Evolutionary conservation across 2,888 invertebrate species (phyloP), one percentile per base, ranked within the genome.

Genomic region (Ophion obscuratus): DNA sequence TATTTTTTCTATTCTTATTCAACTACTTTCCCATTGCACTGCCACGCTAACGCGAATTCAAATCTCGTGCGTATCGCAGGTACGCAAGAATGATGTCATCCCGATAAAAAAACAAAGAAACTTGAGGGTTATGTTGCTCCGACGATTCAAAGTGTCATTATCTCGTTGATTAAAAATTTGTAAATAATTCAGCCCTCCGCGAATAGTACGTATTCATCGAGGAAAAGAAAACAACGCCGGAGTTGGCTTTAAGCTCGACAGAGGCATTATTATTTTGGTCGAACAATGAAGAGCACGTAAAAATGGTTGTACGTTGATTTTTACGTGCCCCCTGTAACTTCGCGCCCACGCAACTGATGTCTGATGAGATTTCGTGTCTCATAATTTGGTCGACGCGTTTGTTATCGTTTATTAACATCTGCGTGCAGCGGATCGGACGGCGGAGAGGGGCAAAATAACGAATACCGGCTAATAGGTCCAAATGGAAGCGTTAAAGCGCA

Each of bases 121-220:
- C 17, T 47, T 44, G 17, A 20, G 78, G 86, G 86, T 83, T 86
- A 86, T 81, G 86, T 84, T 27, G 78, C 71, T 36, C 75, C 83
- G 27, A 71, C 44, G 24, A 31, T 67, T 6, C 64, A 53, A 20
- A 61, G 17, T 78, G 75, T 79, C 86, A 83, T 86, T 44, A 62
- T 71, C 31, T 62, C 31, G 53, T 70, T 62, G 31, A 5, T 62
- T 61, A 59, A 4, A 9, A 62, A n/a, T 61, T 66, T 20, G 67
- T 67, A 24, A 73, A 40, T 7, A 20, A 67, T 11, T 5, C n/a
- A 20, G 40, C n/a, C 11, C 24, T 11, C 17, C 17, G 6, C 62
- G 71, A 82, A 75, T 71, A 71, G 47, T 47, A 40, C 66, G 11
- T n/a, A 14, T 57, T 76, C 82, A 76, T 79, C 40, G 71, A 59